A percentile compares a stretch with the other conserved stretches of the same genome.
Evolutionary conservation across 2,113 vertebrate species (phyloP).

Genomic region (Bubo blakistoni): DNA sequence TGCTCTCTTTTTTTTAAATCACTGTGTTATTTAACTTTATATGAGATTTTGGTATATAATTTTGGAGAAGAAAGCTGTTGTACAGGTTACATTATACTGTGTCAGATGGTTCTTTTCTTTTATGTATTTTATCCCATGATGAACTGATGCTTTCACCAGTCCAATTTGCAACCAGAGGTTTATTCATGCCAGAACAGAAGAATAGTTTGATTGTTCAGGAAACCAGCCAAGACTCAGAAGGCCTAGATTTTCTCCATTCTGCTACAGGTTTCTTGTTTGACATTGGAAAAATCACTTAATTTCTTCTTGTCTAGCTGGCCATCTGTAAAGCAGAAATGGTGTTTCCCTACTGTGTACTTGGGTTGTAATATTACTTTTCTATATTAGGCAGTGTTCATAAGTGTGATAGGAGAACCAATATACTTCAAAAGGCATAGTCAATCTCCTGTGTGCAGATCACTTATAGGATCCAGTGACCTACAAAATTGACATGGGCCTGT

Average conservation of each 20-base stretch:
- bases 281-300: neutral
- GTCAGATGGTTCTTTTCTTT: neutral
- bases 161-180: conserved; percentile 8
- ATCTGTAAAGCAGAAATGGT: neutral
- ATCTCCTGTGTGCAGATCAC: neutral
- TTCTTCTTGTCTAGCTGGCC: neutral
- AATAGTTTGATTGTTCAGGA: conserved; percentile 37
- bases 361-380: conserved; percentile 17
- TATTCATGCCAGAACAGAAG: conserved; percentile 15
- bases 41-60: neutral
- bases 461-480: neutral
- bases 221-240: neutral
- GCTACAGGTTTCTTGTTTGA: neutral
- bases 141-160: conserved; percentile 20
- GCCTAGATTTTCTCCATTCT: neutral
- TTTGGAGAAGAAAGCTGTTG: neutral
- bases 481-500: neutral
- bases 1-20: neutral
- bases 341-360: neutral
- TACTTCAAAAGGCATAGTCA: conserved; percentile 37
- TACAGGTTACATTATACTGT: conserved; percentile 10
- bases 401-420: conserved; percentile 19
- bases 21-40: conserved; percentile 21
- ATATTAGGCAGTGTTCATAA: neutral
- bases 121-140: neutral